A percentile compares a stretch with the other conserved stretches of the same genome.
These are phyloP conservation scores for Tetanocera ferruginea DNA, from an alignment of 2,888 invertebrate species.

Conservation along the genomic window DNA sequence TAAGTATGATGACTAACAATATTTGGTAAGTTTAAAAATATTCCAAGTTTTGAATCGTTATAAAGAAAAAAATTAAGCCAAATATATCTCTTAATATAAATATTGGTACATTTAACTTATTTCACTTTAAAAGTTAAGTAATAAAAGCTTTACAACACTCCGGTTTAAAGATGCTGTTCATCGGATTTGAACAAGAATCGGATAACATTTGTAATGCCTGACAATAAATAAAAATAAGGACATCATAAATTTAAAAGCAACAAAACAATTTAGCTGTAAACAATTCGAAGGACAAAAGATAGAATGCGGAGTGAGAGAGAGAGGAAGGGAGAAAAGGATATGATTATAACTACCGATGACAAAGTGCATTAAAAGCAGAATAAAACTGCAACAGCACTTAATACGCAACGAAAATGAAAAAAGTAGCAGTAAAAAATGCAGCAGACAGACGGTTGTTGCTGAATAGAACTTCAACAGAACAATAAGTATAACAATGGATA, in stretches of 20 bases:
- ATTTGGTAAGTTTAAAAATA: too few relatives aligned
- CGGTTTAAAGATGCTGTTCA: background rate
- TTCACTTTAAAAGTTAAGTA: background rate
- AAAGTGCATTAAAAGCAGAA: slow-evolving; percentile 2
- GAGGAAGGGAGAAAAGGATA: background rate
- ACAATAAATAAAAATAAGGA: background rate
- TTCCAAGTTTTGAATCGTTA: too few relatives aligned
- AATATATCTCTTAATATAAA: too few relatives aligned
- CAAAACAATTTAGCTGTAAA: background rate
- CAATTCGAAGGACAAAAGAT: background rate
- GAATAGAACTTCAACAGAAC: background rate
- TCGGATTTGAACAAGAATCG: too few relatives aligned
- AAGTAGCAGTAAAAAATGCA: background rate
- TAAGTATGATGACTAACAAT: too few relatives aligned
- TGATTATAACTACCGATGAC: slow-evolving; percentile 20
- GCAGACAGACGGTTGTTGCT: background rate
- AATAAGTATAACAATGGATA: background rate
- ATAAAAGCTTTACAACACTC: background rate
- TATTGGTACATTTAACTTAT: too few relatives aligned
- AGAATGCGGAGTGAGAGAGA: background rate
- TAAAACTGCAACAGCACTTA: background rate
- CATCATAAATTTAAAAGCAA: background rate
- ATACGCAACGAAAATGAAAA: background rate
- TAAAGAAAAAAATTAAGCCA: too few relatives aligned
- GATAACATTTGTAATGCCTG: too few relatives aligned